Evolutionary conservation across 2,113 vertebrate genomes (phyloP).

Genomic region (Rhagologus leucostigma): DNA sequence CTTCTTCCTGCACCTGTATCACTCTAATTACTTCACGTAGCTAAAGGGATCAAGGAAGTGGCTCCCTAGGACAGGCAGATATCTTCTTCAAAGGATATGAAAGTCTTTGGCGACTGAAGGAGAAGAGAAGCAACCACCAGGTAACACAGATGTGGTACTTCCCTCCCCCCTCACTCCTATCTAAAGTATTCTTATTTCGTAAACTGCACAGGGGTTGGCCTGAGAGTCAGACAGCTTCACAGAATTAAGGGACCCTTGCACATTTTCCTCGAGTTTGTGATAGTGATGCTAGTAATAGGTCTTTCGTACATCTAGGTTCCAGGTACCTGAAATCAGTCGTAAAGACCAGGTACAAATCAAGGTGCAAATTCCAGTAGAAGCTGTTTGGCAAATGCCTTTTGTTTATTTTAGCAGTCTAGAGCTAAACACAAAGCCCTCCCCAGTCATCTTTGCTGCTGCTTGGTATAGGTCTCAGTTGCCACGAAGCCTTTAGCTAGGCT

Average conservation of each 20-base stretch:
- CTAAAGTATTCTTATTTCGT: conserved; percentile 37
- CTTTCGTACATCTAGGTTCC: neutral
- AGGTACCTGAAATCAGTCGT: neutral
- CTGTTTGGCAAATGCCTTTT: conserved; percentile 7
- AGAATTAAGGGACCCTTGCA: neutral
- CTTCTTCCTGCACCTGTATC: conserved; percentile 53
- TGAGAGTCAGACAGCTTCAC: neutral
- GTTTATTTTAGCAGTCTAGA: conserved; percentile 5
- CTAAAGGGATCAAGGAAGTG: conserved; percentile 39
- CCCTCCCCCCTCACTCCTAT: neutral
- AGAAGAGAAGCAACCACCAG: conserved; percentile 46
- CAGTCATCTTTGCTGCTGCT: conserved; percentile 10
- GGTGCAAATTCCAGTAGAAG: neutral
- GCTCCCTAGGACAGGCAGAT: conserved; percentile 36
- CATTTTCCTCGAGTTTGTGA: neutral
- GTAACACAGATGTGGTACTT: conserved; percentile 24
- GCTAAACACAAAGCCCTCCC: neutral
- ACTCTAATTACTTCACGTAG: conserved; percentile 31
- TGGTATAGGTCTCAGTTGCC: conserved; percentile 49
- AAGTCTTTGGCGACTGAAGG: conserved; percentile 17
- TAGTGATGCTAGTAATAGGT: neutral
- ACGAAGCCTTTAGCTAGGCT: conserved; percentile 73
- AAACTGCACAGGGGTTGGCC: neutral
- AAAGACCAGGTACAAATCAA: neutral
- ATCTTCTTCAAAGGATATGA: conserved; percentile 16